These are phyloP conservation scores for Epinotia demarniana DNA, from an alignment of 2,888 invertebrate genomes.

Conservation along the genomic window DNA sequence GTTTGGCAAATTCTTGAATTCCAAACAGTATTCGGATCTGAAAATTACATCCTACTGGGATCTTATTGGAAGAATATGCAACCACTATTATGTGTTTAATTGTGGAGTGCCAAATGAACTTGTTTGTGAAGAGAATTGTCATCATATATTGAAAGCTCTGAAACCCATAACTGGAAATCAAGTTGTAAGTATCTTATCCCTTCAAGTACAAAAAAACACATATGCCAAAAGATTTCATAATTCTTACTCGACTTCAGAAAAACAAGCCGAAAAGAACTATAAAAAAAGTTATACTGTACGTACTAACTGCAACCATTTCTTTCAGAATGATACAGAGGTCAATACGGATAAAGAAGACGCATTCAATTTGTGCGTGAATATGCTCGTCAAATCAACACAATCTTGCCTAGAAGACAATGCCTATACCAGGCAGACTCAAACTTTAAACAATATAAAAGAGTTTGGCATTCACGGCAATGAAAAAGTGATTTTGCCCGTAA, in stretches of 20 bases:
- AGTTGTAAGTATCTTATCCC: conserved; percentile 52
- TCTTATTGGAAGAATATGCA: conserved; percentile 63
- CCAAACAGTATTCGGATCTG: conserved; percentile 63
- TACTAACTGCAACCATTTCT: conserved; percentile 30
- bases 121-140: conserved; percentile 63
- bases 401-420: conserved; percentile 81
- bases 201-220: not conserved
- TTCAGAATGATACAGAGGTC: conserved; percentile 57
- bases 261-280: no score
- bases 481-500: conserved; percentile 72
- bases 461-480: conserved; percentile 73
- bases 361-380: conserved; percentile 67
- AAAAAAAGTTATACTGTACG: no score
- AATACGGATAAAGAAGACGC: conserved; percentile 68
- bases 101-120: conserved; percentile 63
- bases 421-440: conserved; percentile 80
- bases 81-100: conserved; percentile 73
- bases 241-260: no score
- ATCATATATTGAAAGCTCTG: conserved; percentile 64
- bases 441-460: conserved; percentile 81
- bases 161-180: conserved; percentile 60
- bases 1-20: conserved; percentile 72
- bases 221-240: no score
- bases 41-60: conserved; percentile 64
- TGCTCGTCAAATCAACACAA: conserved; percentile 76